Evolutionary conservation across 2,888 invertebrate genomes (phyloP).

Genomic region (Masnerella sp.): DNA sequence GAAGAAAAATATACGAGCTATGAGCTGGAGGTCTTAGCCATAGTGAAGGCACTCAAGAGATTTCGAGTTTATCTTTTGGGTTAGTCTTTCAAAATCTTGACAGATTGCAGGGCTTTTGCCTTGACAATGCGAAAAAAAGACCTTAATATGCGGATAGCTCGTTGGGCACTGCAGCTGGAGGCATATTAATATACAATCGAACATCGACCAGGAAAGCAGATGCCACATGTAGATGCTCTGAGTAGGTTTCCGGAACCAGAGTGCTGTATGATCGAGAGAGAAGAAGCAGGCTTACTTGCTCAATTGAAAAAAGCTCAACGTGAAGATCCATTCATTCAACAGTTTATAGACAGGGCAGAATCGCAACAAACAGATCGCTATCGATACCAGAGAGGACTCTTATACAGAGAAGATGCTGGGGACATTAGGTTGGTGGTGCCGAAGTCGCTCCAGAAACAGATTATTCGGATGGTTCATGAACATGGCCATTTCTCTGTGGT

Average conservation of each 20-base stretch:
- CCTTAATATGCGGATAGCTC: neutral
- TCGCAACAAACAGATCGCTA: too few relatives aligned
- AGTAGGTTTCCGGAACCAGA: neutral
- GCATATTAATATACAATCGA: neutral
- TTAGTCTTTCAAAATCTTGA: neutral
- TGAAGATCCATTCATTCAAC: neutral
- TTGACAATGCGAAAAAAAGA: neutral
- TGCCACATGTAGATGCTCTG: neutral
- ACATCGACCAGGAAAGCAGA: neutral
- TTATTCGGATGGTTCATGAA: neutral
- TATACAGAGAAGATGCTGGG: neutral
- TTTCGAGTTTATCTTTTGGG: neutral
- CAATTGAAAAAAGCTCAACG: neutral
- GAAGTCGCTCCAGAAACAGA: neutral
- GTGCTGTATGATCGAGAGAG: neutral
- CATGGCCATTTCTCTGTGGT: neutral
- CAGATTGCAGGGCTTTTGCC: neutral
- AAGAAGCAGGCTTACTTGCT: neutral
- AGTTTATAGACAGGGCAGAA: too few relatives aligned
- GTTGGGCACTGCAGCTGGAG: neutral
- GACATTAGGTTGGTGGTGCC: neutral
- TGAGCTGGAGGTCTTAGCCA: neutral
- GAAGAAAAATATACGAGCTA: neutral
- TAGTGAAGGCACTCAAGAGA: neutral
- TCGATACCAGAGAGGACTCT: neutral